Base-by-base conservation (phyloP, 2,113 vertebrate genomes). In the Oxygymnocypris stewartii region DNA sequence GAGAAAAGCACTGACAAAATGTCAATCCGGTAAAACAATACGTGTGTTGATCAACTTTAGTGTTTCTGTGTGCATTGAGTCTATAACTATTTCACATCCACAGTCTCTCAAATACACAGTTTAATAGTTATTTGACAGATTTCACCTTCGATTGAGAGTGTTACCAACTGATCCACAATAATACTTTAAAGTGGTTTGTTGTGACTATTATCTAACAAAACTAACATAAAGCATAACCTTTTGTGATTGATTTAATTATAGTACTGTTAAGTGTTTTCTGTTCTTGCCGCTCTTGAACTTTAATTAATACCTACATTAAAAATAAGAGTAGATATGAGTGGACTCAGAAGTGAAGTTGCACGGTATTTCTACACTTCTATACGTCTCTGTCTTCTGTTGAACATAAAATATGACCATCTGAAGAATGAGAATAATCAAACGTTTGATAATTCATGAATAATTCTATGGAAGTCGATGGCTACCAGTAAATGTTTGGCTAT, bases 211-310 rank as follows among this genome's bases (percentile, higher is more conserved):
- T 18, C 51, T 13, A n/a, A 79, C 54, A 13, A 3, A 57, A 79
- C 59, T 59, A 40, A 40, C 31, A 57, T 79, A 23, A 79, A 79
- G 28, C 77, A 23, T 37, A 79, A 61, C 18, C 76, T 78, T 51
- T 40, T 78, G 6, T 79, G 28, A 79, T 79, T 79, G 35, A 79
- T 79, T 54, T 35, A 57, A 57, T 23, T 35, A 35, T 8, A 57
- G 16, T 57, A 14, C 49, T 79, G 16, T 37, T 2, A 31, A 1
- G 9, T 51, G n/a, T 77, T 31, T 77, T 73, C 35, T 20, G 31
- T 20, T 20, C 35, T 73, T 73, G 69, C 0, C 69, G 2, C 35
- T 23, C 69, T 73, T 73, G 69, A 73, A 73, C 35, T 40, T 40
- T 11, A 35, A 69, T 7, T 73, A 73, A 0, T 20, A 4, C 11